phyloP scores from a whole-genome alignment of 2,888 invertebrate species.

The Eilema griseolum region DNA sequence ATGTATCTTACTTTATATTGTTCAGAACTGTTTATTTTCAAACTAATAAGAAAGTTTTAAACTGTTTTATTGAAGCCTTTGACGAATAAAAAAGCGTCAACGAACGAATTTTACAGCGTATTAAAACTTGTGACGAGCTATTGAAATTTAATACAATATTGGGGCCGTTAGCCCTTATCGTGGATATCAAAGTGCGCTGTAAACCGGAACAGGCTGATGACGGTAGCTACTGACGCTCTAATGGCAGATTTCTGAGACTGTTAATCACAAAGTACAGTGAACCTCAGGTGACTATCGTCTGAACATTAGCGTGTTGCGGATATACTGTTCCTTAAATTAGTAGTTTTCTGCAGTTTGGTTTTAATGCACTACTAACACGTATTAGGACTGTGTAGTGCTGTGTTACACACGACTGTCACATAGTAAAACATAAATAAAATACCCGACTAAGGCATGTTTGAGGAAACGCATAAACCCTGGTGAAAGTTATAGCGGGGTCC shows the following conservation, averaged over 20 bases:
- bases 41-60: not conserved
- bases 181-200: constrained; percentile 34
- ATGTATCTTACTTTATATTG: not conserved
- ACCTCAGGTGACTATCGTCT: not conserved
- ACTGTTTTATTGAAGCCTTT: not conserved
- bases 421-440: too few species aligned
- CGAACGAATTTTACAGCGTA: not conserved
- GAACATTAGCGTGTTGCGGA: not conserved
- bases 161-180: constrained; percentile 38
- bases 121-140: constrained; percentile 31
- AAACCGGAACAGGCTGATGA: constrained; percentile 35
- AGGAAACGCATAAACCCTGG: not conserved
- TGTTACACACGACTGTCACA: too few species aligned
- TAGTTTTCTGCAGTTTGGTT: not conserved
- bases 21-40: not conserved
- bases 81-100: not conserved
- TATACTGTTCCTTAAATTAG: not conserved
- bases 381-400: not conserved
- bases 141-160: constrained; percentile 46
- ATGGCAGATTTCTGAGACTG: constrained; percentile 14
- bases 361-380: not conserved
- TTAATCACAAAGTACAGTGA: constrained; percentile 10
- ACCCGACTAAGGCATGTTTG: not conserved
- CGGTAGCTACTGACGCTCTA: constrained; percentile 20
- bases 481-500: not conserved